Base-by-base conservation (phyloP, 1,140 invertebrate species). In the Drosophila pallidifrons region DNA sequence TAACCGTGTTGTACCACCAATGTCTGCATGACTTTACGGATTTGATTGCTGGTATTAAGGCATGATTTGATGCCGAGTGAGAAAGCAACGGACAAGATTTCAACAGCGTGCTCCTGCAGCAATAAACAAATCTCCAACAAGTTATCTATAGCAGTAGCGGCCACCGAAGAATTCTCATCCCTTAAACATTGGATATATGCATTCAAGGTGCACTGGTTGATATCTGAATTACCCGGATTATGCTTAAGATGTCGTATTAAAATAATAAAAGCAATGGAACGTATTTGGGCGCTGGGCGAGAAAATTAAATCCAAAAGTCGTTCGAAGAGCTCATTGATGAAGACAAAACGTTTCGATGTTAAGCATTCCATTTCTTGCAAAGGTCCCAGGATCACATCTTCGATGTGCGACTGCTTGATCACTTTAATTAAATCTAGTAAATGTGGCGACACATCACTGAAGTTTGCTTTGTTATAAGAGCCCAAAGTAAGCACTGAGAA, bases 1-100 rank as follows among this genome's bases (percentile, higher is more conserved):
- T 96, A 97, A 28, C 96, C 97, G 85, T 96, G 95, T 85, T 98
- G 97, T 49, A 96, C 94, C 93, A 98, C 97, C 47, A 98, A 94
- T 41, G 97, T 93, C 75, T 95, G 93, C 46, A 99, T 94, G 64
- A 96, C 96, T 91, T 97, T 97, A 49, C 94, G 95, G 51, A 98
- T 96, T 91, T 95, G 95, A n/a, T 94, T 93, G 49, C 95, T 94
- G 6, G 96, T 96, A 75, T 97, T 97, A 43, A 97, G 94, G 66
- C 96, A 96, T 28, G 96, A 96, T 78, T 95, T 95, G 45, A 98
- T 95, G 8, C 97, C 97, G 20, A 98, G 93, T 58, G 95, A 94
- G 93, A 98, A 99, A 1, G 97, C 96, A 79, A 96, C 96, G 77
- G 95, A 94, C 65, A 99, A 93, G 20, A 99, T 94, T 28, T 95